These are phyloP conservation scores for Blastomussa wellsi DNA, from an alignment of 92 coral and sea anemone genomes.

Conservation along the genomic window DNA sequence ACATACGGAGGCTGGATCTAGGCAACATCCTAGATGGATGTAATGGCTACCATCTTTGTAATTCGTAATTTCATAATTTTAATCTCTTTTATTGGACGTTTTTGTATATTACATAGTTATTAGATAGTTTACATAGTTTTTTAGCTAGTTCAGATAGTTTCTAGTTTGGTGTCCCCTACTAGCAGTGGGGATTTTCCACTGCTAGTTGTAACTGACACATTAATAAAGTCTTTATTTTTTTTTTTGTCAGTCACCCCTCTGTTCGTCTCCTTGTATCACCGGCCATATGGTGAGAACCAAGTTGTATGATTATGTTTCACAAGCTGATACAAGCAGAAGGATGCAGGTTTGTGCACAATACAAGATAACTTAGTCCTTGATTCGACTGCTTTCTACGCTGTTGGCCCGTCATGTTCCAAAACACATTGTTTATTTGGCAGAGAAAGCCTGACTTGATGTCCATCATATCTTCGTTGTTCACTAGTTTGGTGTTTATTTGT, in stretches of 20 bases:
- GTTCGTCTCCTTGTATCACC: constrained; percentile 82
- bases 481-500: not conserved
- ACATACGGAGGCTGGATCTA: no score
- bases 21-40: no score
- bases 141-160: no score
- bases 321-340: constrained; percentile 40
- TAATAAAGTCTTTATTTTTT: no score
- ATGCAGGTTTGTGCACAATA: constrained; percentile 42
- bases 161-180: no score
- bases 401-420: not conserved
- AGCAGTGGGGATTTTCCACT: no score
- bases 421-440: not conserved
- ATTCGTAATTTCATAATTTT: no score
- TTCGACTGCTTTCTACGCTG: not conserved
- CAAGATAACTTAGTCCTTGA: not conserved
- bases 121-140: no score
- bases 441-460: not conserved
- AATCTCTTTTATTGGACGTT: no score
- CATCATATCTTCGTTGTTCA: not conserved
- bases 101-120: no score
- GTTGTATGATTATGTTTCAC: constrained; percentile 63
- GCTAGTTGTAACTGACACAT: no score
- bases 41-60: no score
- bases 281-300: constrained; percentile 67
- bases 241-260: constrained; percentile 55